phyloP scores from a whole-genome alignment of 2,113 vertebrate species.

The Heptranchias perlo region DNA sequence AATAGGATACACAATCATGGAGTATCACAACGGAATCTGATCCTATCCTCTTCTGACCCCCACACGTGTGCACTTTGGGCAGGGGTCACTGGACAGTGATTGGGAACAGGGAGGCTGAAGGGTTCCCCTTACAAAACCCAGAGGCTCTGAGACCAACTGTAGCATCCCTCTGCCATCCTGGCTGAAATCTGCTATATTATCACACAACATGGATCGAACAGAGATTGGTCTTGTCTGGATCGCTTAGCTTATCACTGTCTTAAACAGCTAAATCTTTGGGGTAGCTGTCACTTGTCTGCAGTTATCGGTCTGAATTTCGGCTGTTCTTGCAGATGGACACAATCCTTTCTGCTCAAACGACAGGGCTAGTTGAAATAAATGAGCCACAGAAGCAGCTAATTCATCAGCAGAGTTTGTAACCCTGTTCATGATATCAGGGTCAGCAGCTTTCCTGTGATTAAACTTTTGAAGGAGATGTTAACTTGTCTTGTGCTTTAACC shows the following conservation, averaged over 20 bases:
- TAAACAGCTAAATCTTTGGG: neutral
- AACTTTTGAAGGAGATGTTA: neutral
- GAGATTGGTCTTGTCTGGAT: neutral
- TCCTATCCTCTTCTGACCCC: neutral
- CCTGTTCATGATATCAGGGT: neutral
- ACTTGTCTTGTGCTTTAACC: neutral
- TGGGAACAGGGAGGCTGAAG: neutral
- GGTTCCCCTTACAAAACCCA: neutral
- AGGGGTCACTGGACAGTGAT: neutral
- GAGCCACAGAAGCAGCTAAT: neutral
- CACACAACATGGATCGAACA: neutral
- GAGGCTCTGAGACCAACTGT: neutral
- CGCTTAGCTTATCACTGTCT: neutral
- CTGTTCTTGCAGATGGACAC: neutral
- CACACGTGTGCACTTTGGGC: neutral
- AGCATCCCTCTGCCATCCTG: neutral
- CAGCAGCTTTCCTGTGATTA: neutral
- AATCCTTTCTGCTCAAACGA: neutral
- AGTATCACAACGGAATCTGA: neutral
- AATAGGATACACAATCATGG: neutral
- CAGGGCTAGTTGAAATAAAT: neutral
- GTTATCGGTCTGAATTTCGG: neutral
- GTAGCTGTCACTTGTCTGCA: neutral
- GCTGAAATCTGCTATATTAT: neutral
- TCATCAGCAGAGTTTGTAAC: neutral